Evolutionary conservation across 2,797 vertebrate species (phyloP).

Genomic region (Acropternis orthonyx): DNA sequence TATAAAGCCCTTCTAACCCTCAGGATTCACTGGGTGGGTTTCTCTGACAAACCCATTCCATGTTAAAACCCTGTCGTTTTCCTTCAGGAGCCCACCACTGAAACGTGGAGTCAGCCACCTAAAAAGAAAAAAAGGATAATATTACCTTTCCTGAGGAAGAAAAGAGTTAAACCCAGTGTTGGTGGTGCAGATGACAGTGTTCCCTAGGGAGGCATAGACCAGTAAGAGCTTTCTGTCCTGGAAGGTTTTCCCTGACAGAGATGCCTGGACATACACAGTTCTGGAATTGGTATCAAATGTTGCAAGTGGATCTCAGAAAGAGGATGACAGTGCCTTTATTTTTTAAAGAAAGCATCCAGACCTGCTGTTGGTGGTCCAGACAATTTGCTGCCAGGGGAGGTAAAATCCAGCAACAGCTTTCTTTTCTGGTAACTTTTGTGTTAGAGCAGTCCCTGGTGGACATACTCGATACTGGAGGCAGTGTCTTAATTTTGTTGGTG

Average conservation of each 20-base stretch:
- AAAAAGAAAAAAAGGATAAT: background rate
- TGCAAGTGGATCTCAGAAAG: background rate
- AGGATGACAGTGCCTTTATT: background rate
- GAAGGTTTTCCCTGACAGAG: background rate
- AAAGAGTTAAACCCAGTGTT: background rate
- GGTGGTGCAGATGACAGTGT: background rate
- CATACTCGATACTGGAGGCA: background rate
- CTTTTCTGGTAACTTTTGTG: background rate
- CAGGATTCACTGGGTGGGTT: background rate
- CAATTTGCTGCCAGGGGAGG: background rate
- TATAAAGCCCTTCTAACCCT: background rate
- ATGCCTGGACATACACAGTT: background rate
- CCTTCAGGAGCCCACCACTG: background rate
- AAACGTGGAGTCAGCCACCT: background rate
- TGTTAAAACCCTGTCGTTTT: background rate
- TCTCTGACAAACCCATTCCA: background rate
- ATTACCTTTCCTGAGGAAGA: background rate
- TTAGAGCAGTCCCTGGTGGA: background rate
- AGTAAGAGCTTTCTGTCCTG: background rate
- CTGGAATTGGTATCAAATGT: background rate
- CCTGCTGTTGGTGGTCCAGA: fast-evolving
- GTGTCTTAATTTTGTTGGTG: too few species aligned
- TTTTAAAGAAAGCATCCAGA: background rate
- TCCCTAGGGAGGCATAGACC: background rate
- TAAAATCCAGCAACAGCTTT: background rate